A percentile compares a stretch with the other conserved stretches of the same genome.
Conservation (phyloP, 1,140 invertebrate genomes). For the Pogonus chalceus region DNA sequence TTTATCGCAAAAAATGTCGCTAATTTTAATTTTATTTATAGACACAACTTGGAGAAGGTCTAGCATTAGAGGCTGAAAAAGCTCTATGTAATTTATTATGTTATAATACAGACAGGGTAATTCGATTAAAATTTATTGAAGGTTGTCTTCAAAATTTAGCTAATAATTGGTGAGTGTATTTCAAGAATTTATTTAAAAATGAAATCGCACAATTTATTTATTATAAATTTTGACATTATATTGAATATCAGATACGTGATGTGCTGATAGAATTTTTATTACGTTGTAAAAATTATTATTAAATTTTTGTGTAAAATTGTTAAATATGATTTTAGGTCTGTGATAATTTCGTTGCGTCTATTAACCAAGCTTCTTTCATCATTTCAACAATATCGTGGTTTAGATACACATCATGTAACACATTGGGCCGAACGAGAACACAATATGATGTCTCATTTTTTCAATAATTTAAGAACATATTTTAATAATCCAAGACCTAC, state of each 20-base stretch:
- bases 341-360: conserved; percentile 77
- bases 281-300: too few species aligned
- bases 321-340: conserved; percentile 51
- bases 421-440: conserved; percentile 84
- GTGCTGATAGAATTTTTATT: too few species aligned
- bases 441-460: conserved; percentile 87
- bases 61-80: conserved; percentile 85
- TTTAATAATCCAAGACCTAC: conserved; percentile 26
- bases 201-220: too few species aligned
- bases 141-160: conserved; percentile 85
- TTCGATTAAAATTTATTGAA: conserved; percentile 90
- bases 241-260: too few species aligned
- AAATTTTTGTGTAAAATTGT: too few species aligned
- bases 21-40: conserved; percentile 34
- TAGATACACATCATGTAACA: conserved; percentile 71
- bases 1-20: too few species aligned
- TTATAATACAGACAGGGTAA: conserved; percentile 77
- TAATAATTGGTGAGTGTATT: conserved; percentile 54
- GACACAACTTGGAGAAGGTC: conserved; percentile 73
- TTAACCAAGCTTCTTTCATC: conserved; percentile 84
- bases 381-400: conserved; percentile 77
- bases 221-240: too few species aligned
- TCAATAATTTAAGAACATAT: conserved; percentile 69
- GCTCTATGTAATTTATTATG: conserved; percentile 79
- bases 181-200: too few species aligned